These are phyloP conservation scores for Garrulus glandarius DNA, from an alignment of 2,797 vertebrate genomes.

Conservation along the genomic window DNA sequence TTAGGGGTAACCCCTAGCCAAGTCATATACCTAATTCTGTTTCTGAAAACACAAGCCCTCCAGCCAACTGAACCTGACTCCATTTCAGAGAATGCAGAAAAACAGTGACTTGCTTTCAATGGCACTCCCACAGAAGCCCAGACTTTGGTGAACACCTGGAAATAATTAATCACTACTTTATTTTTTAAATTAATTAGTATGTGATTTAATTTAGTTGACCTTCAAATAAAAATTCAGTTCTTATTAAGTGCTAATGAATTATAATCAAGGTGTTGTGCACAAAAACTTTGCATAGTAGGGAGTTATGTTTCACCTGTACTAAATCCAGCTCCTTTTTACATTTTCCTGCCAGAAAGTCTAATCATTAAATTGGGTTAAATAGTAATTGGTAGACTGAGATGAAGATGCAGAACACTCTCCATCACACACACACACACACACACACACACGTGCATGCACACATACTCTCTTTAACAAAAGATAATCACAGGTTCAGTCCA, in stretches of 20 bases:
- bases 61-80: background rate
- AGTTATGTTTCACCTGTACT: background rate
- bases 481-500: background rate
- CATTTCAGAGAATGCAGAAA: background rate
- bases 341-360: background rate
- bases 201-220: conserved; percentile 65
- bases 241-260: conserved; percentile 64
- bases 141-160: conserved; percentile 39
- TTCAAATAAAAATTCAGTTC: conserved; percentile 63
- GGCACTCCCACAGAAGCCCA: background rate
- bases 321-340: background rate
- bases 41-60: background rate
- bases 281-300: background rate
- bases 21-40: background rate
- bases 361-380: background rate
- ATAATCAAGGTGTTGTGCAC: conserved; percentile 21
- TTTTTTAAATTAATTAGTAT: conserved; percentile 69
- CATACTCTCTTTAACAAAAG: background rate
- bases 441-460: rapidly evolving
- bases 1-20: background rate
- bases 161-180: conserved; percentile 57
- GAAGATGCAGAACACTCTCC: background rate
- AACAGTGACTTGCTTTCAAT: conserved; percentile 3
- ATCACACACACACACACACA: rapidly evolving
- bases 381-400: background rate